These are phyloP conservation scores for Cyclopterus lumpus DNA, from an alignment of 2,797 vertebrate species.

Conservation along the genomic window DNA sequence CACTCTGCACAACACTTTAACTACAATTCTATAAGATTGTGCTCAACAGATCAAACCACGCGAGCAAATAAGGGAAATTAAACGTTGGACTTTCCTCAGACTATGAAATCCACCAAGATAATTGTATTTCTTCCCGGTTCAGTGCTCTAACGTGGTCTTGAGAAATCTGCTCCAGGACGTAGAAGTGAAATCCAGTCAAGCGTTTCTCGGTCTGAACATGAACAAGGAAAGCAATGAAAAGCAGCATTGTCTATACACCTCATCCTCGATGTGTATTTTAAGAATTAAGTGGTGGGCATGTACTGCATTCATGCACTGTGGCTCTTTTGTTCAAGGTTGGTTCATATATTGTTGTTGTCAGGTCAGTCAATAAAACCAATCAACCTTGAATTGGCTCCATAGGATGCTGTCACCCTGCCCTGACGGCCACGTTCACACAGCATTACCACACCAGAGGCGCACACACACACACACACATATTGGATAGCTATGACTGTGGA, in stretches of 20 bases:
- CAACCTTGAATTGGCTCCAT: slow-evolving; percentile 31
- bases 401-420: slow-evolving; percentile 18
- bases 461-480: slow-evolving; percentile 1
- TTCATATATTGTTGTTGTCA: slow-evolving; percentile 16
- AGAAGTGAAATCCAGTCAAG: background rate
- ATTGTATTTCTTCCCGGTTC: background rate
- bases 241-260: background rate
- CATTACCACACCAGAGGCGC: slow-evolving; percentile 24
- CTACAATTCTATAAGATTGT: background rate
- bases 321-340: slow-evolving; percentile 44
- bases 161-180: background rate
- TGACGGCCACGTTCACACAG: slow-evolving; percentile 24
- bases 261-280: background rate
- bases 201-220: background rate
- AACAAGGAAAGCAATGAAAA: background rate
- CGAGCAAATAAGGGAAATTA: background rate
- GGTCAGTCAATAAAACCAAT: slow-evolving; percentile 70
- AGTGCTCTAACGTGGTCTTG: background rate
- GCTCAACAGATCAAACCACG: background rate
- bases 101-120: background rate
- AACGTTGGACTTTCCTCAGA: background rate
- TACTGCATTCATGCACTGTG: background rate
- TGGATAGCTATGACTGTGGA: background rate
- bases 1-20: background rate
- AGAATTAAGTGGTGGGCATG: background rate